Base-by-base conservation (phyloP, 2,888 invertebrate genomes). In the Euzophera pinguis region DNA sequence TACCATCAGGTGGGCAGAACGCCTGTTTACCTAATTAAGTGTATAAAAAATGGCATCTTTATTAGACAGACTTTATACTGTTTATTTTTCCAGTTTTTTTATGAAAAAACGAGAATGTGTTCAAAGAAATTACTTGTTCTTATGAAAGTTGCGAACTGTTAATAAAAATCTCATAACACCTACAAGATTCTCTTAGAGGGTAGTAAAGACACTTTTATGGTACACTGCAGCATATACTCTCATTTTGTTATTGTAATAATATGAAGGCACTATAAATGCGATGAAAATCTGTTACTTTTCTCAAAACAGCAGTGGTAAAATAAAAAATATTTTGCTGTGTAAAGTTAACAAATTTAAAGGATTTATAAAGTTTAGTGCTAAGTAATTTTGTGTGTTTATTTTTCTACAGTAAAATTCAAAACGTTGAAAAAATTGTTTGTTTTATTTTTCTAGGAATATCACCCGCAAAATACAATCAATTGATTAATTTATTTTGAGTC, bases 171-270 rank as follows among this genome's bases (percentile, higher is more conserved):
- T 12, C n/a, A 12, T 37, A 37, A 37, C n/a, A 14, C 45, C 14
- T 41, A 10, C n/a, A 43, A 27, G 42, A 43, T 29, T 43, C 22
- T 22, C 42, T 27, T 43, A 43, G 42, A 8, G 27, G n/a, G 27
- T 27, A 43, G 22, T 43, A 29, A 43, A 27, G 13, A 27, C n/a
- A 27, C 12, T 27, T 49, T 49, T 49, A 49, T 29, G 49, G 29
- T 12, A 14, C 39, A 32, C 13, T 53, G 50, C 48, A 48, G 47
- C 43, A 50, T 53, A 59, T 49, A 56, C 50, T 49, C 49, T 17
- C 55, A 50, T 55, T 42, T 22, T 35, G 47, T 47, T 54, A 54
- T 55, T 54, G 54, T 55, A 50, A 58, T 58, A 55, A 53, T 55
- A 55, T 55, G 27, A 43, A 42, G 41, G 41, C 27, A 43, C 47